Evolutionary conservation across 2,888 invertebrate genomes (phyloP).

Genomic region (Drosophila macrothrix): DNA sequence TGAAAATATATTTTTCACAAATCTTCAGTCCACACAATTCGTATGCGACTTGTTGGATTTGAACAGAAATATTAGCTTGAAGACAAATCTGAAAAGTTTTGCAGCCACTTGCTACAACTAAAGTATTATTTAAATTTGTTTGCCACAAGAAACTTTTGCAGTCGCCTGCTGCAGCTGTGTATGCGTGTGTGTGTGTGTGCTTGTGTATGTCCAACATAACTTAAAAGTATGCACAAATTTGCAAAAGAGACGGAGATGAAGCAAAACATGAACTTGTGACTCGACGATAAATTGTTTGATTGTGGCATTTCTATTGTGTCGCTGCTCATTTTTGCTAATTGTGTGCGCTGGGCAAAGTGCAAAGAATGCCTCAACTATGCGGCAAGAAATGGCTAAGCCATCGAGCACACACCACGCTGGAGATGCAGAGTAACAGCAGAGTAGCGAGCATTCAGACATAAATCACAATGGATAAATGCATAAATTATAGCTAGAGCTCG

Average conservation of each 20-base stretch:
- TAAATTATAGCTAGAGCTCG: slow-evolving; percentile 69
- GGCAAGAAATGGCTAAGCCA: slow-evolving; percentile 64
- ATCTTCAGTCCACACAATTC: slow-evolving; percentile 17
- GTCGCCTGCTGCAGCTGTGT: slow-evolving; percentile 14
- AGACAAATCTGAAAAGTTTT: slow-evolving; percentile 75
- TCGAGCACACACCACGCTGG: slow-evolving; percentile 57
- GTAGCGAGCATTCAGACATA: slow-evolving; percentile 57
- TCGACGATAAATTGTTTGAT: slow-evolving; percentile 64
- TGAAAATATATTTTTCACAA: not conserved
- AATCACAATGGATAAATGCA: slow-evolving; percentile 80
- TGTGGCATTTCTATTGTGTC: slow-evolving; percentile 53
- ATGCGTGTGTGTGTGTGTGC: not conserved
- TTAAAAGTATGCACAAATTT: slow-evolving; percentile 3
- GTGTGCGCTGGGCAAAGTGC: slow-evolving; percentile 59
- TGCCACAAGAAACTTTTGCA: slow-evolving; percentile 52
- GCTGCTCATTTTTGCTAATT: slow-evolving; percentile 76
- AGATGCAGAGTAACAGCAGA: slow-evolving; percentile 9
- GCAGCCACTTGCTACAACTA: slow-evolving; percentile 45
- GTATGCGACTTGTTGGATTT: slow-evolving; percentile 34
- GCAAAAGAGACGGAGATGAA: slow-evolving; percentile 3
- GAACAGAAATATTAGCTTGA: slow-evolving; percentile 57
- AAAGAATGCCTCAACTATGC: slow-evolving; percentile 38
- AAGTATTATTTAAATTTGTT: slow-evolving; percentile 55
- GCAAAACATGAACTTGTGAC: slow-evolving; percentile 53
- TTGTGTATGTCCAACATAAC: slow-evolving; percentile 1